Percentiles rank a stretch among this genome's conserved stretches.
These are phyloP conservation scores for Cerastis leucographa DNA, from an alignment of 2,888 invertebrate genomes.

Conservation along the genomic window DNA sequence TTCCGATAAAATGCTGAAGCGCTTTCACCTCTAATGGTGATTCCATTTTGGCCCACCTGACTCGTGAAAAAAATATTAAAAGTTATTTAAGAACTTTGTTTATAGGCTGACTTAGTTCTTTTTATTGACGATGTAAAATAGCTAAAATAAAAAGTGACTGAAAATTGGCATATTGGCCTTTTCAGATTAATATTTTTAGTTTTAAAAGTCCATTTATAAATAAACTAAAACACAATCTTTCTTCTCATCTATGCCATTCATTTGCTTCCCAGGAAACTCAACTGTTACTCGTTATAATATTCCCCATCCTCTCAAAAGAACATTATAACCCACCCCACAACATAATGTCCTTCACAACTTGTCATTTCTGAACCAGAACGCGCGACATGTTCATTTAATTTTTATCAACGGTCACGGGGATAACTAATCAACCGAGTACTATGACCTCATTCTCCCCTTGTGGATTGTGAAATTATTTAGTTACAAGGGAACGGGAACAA, in stretches of 20 bases:
- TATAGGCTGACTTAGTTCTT: constrained; percentile 4
- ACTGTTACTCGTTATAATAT: not conserved
- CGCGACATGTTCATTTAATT: constrained; percentile 52
- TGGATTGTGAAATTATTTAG: constrained; percentile 68
- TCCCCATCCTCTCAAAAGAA: not conserved
- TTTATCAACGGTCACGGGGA: constrained; percentile 45
- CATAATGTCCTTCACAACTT: constrained; percentile 32
- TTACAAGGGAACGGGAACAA: constrained; percentile 45
- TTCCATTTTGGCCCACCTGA: constrained; percentile 76
- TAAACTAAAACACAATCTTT: not conserved
- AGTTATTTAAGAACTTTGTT: constrained; percentile 69
- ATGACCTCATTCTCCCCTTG: constrained; percentile 58
- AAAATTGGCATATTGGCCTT: not conserved
- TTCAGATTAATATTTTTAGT: not conserved
- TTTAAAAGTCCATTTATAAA: not conserved
- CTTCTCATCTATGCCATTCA: not conserved
- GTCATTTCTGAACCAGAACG: constrained; percentile 28
- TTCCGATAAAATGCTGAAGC: constrained; percentile 83
- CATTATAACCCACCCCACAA: constrained; percentile 22
- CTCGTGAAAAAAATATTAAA: constrained; percentile 61
- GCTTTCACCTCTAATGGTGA: constrained; percentile 74
- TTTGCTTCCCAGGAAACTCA: not conserved
- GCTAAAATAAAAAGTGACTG: not conserved
- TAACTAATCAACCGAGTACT: constrained; percentile 67
- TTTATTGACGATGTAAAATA: constrained; percentile 4